Evolutionary conservation across 1,140 invertebrate genomes (phyloP).

Genomic region (Coelopa frigida): DNA sequence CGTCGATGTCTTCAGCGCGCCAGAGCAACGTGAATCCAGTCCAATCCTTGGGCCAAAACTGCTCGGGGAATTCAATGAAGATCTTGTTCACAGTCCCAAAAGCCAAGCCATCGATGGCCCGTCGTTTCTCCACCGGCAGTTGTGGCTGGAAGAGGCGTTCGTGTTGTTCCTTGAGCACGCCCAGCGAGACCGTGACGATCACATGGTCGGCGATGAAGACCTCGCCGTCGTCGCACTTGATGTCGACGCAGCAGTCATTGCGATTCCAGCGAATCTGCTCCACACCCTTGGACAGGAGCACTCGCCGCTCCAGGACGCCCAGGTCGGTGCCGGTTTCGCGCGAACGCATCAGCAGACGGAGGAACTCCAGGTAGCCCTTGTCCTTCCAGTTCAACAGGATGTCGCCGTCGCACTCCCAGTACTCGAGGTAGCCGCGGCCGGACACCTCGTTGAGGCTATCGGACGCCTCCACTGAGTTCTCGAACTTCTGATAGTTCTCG

Average conservation of each 20-base stretch:
- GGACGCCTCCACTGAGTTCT: slow-evolving; percentile 52
- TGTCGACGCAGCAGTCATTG: slow-evolving; percentile 34
- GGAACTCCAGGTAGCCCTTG: slow-evolving; percentile 52
- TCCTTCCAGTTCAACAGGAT: slow-evolving; percentile 56
- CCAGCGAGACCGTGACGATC: slow-evolving; percentile 61
- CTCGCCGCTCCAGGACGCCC: slow-evolving; percentile 37
- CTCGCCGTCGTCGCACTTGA: slow-evolving; percentile 57
- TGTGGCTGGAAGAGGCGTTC: slow-evolving; percentile 54
- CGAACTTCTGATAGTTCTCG: slow-evolving; percentile 51
- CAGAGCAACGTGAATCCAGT: slow-evolving; percentile 51
- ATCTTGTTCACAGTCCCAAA: slow-evolving; percentile 73
- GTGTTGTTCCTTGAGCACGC: slow-evolving; percentile 58
- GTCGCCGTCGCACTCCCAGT: slow-evolving; percentile 57
- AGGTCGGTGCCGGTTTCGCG: slow-evolving; percentile 39
- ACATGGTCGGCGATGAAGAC: slow-evolving; percentile 55
- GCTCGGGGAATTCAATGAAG: slow-evolving; percentile 59
- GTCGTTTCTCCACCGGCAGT: slow-evolving; percentile 54
- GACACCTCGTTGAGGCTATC: slow-evolving; percentile 57
- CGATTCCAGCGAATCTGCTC: slow-evolving; percentile 46
- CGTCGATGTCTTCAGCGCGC: slow-evolving; percentile 50
- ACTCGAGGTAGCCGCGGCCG: slow-evolving; percentile 48
- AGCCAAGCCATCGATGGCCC: slow-evolving; percentile 56
- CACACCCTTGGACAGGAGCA: slow-evolving; percentile 48
- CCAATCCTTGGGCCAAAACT: slow-evolving; percentile 59
- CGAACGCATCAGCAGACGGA: slow-evolving; percentile 53